These are phyloP conservation scores for Poecilia picta DNA, from an alignment of 2,797 vertebrate genomes.

Conservation along the genomic window DNA sequence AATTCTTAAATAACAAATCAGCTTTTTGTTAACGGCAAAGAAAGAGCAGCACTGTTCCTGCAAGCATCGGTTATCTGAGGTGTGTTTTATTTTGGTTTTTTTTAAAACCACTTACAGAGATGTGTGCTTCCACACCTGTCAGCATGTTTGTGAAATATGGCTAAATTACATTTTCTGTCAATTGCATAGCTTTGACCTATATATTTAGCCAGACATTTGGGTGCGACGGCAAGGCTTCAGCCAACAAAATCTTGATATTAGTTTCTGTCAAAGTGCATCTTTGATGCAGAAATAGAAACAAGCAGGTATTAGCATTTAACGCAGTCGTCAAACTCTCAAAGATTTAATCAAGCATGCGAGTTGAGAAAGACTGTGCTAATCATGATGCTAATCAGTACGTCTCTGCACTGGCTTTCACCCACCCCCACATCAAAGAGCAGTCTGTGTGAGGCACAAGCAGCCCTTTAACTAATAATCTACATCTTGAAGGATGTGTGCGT, in stretches of 20 bases:
- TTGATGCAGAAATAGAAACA: slow-evolving; percentile 2
- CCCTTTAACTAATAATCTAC: slow-evolving; percentile 62
- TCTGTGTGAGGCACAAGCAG: slow-evolving; percentile 71
- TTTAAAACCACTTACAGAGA: background rate
- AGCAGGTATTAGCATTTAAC: slow-evolving; percentile 31
- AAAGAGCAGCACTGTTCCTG: slow-evolving; percentile 28
- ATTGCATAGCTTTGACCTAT: background rate
- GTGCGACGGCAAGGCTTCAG: background rate
- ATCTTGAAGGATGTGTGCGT: slow-evolving; percentile 44
- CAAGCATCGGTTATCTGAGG: slow-evolving; percentile 12
- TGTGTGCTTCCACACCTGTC: background rate
- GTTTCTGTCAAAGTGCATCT: slow-evolving; percentile 11
- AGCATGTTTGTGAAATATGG: background rate
- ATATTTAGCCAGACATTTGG: background rate
- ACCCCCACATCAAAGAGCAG: slow-evolving; percentile 67
- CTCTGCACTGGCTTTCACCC: slow-evolving; percentile 50
- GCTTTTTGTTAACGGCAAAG: slow-evolving; percentile 37
- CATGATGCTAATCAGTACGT: slow-evolving; percentile 73
- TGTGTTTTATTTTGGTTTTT: slow-evolving; percentile 1
- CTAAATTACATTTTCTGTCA: background rate
- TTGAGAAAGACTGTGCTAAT: slow-evolving; percentile 58
- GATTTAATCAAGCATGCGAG: slow-evolving; percentile 58
- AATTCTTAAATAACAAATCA: slow-evolving; percentile 33
- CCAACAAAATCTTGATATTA: background rate
- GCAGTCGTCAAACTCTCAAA: slow-evolving; percentile 45